Conservation (phyloP, 2,113 vertebrate genomes). For the Sinocyclocheilus anshuiensis region DNA sequence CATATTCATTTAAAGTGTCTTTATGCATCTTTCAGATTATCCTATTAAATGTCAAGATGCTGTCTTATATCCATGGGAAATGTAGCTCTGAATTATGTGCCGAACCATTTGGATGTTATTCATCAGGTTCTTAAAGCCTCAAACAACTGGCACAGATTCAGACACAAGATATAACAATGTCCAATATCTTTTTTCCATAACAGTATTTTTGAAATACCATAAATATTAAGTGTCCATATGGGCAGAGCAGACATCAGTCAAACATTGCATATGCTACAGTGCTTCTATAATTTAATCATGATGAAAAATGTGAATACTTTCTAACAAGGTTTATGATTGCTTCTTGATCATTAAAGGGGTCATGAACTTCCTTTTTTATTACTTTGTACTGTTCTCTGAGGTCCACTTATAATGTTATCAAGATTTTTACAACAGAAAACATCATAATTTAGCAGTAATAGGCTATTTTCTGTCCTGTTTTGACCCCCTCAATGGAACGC, state of each 20-base stretch:
- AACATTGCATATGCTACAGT: not conserved
- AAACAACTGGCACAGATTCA: conserved; percentile 4
- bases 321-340: conserved; percentile 4
- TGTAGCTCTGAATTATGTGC: conserved; percentile 31
- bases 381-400: too few relatives aligned
- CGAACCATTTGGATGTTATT: not conserved
- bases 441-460: too few relatives aligned
- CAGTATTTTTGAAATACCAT: conserved; percentile 21
- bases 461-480: too few relatives aligned
- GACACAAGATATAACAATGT: not conserved
- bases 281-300: conserved; percentile 6
- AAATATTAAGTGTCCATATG: not conserved
- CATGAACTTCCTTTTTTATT: too few relatives aligned
- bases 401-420: too few relatives aligned
- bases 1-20: not conserved
- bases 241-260: conserved; percentile 19
- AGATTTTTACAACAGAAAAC: too few relatives aligned
- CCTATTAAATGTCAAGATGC: not conserved
- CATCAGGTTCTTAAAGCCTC: conserved; percentile 11
- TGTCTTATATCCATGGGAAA: conserved; percentile 27
- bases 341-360: conserved; percentile 11
- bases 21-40: not conserved
- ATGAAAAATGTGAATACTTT: conserved; percentile 52
- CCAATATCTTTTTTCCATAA: not conserved
- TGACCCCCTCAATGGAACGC: too few relatives aligned